Conservation (phyloP, 2,797 vertebrate genomes). For the Hyperoplus lanceolatus region DNA sequence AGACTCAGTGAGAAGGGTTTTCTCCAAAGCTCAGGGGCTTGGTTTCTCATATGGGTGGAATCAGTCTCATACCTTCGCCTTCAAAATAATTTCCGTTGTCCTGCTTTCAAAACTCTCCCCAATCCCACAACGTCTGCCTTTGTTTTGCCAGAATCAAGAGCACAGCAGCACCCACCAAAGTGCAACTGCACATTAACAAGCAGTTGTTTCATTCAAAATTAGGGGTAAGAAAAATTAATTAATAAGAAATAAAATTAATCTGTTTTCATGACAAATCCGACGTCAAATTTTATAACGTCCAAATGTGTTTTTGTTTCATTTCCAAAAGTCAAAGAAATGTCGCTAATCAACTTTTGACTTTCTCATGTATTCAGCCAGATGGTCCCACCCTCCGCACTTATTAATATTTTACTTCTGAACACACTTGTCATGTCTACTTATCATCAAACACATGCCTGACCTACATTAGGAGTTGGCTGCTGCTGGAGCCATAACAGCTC, state of each 20-base stretch:
- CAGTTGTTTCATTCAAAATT: background rate
- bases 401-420: conserved; percentile 82
- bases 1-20: conserved; percentile 38
- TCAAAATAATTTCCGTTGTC: conserved; percentile 77
- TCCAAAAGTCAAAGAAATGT: background rate
- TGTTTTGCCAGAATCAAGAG: conserved; percentile 38
- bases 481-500: conserved; percentile 32
- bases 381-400: conserved; percentile 64
- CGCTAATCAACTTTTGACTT: conserved; percentile 51
- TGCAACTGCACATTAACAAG: background rate
- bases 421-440: conserved; percentile 74
- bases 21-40: conserved; percentile 59
- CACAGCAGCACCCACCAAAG: conserved; percentile 28
- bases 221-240: background rate
- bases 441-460: conserved; percentile 75
- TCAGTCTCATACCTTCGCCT: conserved; percentile 64
- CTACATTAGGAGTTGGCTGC: conserved; percentile 68
- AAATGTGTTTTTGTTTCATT: background rate
- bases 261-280: background rate
- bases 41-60: conserved; percentile 65
- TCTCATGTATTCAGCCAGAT: conserved; percentile 70
- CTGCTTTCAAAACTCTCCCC: conserved; percentile 39
- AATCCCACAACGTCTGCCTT: conserved; percentile 25
- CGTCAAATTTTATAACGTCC: background rate
- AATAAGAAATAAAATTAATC: background rate